Conservation (phyloP, 2,797 vertebrate genomes). For the Chaenodraco wilsoni region DNA sequence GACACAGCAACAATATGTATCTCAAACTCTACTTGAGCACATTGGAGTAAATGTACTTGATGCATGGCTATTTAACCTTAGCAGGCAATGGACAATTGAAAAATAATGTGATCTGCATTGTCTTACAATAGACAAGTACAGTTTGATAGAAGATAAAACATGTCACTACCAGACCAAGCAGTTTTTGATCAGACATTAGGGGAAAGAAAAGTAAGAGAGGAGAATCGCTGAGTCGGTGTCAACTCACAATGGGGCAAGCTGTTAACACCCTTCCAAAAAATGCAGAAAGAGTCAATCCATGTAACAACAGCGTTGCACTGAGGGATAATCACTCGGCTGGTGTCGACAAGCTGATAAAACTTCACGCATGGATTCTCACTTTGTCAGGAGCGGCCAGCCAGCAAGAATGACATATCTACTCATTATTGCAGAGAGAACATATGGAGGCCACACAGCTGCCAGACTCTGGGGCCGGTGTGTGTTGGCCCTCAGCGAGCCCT, state of each 20-base stretch:
- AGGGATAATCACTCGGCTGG: constrained; percentile 70
- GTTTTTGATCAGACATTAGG: background rate
- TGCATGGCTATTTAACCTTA: background rate
- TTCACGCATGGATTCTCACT: constrained; percentile 66
- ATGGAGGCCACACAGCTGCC: constrained; percentile 71
- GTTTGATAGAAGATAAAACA: background rate
- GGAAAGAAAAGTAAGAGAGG: background rate
- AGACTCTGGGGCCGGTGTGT: constrained; percentile 34
- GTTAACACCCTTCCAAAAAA: constrained; percentile 13
- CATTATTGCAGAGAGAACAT: constrained; percentile 74
- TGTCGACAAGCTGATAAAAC: constrained; percentile 75
- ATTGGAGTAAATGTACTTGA: background rate
- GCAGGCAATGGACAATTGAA: background rate
- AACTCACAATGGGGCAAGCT: constrained; percentile 8
- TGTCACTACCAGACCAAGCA: background rate
- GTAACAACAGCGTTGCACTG: constrained; percentile 25
- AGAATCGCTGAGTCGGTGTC: background rate
- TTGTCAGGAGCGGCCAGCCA: constrained; percentile 66
- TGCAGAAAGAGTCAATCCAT: constrained; percentile 43
- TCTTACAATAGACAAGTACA: background rate
- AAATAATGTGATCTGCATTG: background rate
- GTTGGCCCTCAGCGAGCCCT: constrained; percentile 44
- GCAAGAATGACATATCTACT: constrained; percentile 66
- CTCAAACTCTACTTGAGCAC: background rate
- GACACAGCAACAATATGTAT: background rate